Percentiles rank a stretch among this genome's conserved stretches.
These are phyloP conservation scores for Lysiphlebus fabarum DNA, from an alignment of 1,140 invertebrate genomes.

Conservation along the genomic window DNA sequence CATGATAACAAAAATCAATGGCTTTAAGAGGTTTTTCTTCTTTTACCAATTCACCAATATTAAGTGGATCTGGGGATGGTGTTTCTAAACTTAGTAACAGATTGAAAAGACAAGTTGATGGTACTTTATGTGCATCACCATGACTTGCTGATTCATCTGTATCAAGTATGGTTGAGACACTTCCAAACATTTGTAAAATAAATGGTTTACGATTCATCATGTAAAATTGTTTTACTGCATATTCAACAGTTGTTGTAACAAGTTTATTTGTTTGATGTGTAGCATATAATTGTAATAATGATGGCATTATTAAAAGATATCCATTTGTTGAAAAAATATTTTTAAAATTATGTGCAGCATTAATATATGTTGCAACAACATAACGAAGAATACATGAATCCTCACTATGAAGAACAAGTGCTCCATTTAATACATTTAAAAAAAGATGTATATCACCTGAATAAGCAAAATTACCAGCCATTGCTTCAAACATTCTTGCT, in stretches of 20 bases:
- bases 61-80: constrained; percentile 88
- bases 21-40: constrained; percentile 95
- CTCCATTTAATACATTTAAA: constrained; percentile 95
- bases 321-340: constrained; percentile 98
- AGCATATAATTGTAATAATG: constrained; percentile 92
- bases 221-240: constrained; percentile 98
- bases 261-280: constrained; percentile 96
- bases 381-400: constrained; percentile 93
- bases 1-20: constrained; percentile 95
- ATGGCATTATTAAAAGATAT: constrained; percentile 96
- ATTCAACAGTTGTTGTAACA: constrained; percentile 93
- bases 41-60: constrained; percentile 92
- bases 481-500: constrained; percentile 95
- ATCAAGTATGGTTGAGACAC: constrained; percentile 92
- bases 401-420: constrained; percentile 94
- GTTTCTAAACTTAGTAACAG: constrained; percentile 89
- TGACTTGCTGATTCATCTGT: constrained; percentile 82
- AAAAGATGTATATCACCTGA: constrained; percentile 97
- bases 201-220: constrained; percentile 97
- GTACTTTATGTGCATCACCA: constrained; percentile 89
- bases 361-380: constrained; percentile 95
- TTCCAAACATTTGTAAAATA: constrained; percentile 98
- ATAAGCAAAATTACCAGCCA: constrained; percentile 97
- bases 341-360: constrained; percentile 97
- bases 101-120: constrained; percentile 86